These are phyloP conservation scores for Diorhabda elongata DNA, from an alignment of 1,140 invertebrate species.

Conservation along the genomic window DNA sequence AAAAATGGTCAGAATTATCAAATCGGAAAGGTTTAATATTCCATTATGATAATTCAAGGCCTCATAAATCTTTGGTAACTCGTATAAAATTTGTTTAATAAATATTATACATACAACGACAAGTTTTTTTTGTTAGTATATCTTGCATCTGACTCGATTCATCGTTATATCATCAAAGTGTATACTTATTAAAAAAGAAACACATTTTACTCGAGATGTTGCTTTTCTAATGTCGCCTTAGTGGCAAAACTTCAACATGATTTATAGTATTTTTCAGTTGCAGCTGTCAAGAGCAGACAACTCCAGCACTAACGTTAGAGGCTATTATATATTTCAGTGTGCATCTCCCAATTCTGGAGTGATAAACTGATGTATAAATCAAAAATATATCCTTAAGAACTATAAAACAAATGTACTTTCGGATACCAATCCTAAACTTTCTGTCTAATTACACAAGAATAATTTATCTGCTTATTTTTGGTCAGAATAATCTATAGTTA, in stretches of 20 bases:
- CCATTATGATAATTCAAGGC: too few relatives aligned
- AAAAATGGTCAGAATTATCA: too few relatives aligned
- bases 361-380: slow-evolving; percentile 16
- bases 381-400: background rate
- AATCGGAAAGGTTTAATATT: too few relatives aligned
- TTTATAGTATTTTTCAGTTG: slow-evolving; percentile 31
- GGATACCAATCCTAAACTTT: too few relatives aligned
- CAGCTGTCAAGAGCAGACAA: slow-evolving; percentile 25
- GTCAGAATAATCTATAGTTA: too few relatives aligned
- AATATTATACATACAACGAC: too few relatives aligned
- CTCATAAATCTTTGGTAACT: too few relatives aligned
- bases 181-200: slow-evolving; percentile 8
- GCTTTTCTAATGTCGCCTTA: slow-evolving; percentile 10
- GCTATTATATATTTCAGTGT: slow-evolving; percentile 26
- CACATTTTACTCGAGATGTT: slow-evolving; percentile 16
- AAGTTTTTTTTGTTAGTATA: too few relatives aligned
- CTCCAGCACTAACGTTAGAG: slow-evolving; percentile 16
- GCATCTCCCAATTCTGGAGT: slow-evolving; percentile 10
- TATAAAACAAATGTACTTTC: background rate
- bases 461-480: too few relatives aligned
- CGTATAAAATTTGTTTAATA: too few relatives aligned
- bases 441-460: too few relatives aligned
- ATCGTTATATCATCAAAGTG: background rate
- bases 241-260: slow-evolving; percentile 14
- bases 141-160: background rate